Conservation (phyloP, 2,888 invertebrate species). For the Oasisia sp. region DNA sequence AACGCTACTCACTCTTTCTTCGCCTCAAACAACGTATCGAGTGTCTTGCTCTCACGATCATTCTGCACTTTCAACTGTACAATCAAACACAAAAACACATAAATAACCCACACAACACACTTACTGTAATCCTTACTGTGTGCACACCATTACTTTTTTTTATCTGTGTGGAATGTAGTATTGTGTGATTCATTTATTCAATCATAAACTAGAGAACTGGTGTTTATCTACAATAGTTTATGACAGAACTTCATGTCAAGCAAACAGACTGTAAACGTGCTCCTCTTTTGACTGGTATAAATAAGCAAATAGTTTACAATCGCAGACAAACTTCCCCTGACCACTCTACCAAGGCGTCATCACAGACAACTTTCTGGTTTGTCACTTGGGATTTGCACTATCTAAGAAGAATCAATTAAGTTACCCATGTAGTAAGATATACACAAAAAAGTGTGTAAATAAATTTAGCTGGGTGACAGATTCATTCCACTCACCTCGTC, state of each 20-base stretch:
- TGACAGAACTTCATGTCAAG: no score
- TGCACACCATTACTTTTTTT: no score
- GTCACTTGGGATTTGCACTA: no score
- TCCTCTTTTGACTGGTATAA: no score
- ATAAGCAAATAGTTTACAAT: no score
- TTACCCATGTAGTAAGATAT: not conserved
- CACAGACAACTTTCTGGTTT: no score
- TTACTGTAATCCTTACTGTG: not conserved
- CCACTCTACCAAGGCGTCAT: no score
- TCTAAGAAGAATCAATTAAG: no score
- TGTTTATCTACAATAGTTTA: not conserved
- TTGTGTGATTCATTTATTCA: no score
- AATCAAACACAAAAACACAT: slow-evolving; percentile 6
- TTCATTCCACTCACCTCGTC: slow-evolving; percentile 63
- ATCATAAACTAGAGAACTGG: not conserved
- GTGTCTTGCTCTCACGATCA: slow-evolving; percentile 72
- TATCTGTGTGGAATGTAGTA: no score
- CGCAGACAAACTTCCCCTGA: no score
- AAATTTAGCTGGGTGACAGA: not conserved
- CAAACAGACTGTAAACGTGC: no score
- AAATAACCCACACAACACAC: slow-evolving; percentile 14
- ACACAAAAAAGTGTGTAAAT: not conserved
- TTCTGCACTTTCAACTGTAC: slow-evolving; percentile 67
- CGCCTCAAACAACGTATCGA: slow-evolving; percentile 78
- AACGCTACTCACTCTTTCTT: slow-evolving; percentile 72